Conservation (phyloP, 2,888 invertebrate genomes). For the Julus scanicus region DNA sequence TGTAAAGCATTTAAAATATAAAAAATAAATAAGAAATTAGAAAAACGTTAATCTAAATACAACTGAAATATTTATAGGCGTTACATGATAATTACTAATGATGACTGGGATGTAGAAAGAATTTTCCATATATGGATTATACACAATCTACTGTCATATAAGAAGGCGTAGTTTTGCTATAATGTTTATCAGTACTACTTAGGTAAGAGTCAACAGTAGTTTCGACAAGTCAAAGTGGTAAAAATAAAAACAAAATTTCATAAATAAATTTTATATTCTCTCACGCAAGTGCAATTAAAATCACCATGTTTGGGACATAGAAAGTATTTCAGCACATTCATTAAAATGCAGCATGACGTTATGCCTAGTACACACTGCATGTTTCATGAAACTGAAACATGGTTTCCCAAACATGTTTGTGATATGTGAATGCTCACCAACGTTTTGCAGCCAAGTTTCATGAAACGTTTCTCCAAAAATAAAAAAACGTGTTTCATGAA, state of each 20-base stretch:
- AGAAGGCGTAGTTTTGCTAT: neutral
- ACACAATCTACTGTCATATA: neutral
- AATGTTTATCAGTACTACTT: neutral
- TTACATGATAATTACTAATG: neutral
- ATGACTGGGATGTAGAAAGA: neutral
- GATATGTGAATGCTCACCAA: too few species aligned
- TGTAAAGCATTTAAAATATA: neutral
- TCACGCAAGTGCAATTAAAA: conserved; percentile 23
- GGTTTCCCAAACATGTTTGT: too few species aligned
- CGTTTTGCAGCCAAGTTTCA: too few species aligned
- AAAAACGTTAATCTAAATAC: neutral
- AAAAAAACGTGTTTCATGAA: too few species aligned
- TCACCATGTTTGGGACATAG: neutral
- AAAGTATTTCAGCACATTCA: neutral
- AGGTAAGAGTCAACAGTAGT: neutral
- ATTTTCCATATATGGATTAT: neutral
- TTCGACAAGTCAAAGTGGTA: neutral
- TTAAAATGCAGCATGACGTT: neutral
- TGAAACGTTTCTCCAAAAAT: too few species aligned
- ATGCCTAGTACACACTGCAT: too few species aligned
- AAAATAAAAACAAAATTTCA: neutral
- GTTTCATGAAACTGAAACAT: too few species aligned
- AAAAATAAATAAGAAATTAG: neutral
- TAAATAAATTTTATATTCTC: neutral
- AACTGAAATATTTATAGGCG: neutral